Base-by-base conservation (phyloP, 2,797 vertebrate genomes). In the Sebastes alutus region DNA sequence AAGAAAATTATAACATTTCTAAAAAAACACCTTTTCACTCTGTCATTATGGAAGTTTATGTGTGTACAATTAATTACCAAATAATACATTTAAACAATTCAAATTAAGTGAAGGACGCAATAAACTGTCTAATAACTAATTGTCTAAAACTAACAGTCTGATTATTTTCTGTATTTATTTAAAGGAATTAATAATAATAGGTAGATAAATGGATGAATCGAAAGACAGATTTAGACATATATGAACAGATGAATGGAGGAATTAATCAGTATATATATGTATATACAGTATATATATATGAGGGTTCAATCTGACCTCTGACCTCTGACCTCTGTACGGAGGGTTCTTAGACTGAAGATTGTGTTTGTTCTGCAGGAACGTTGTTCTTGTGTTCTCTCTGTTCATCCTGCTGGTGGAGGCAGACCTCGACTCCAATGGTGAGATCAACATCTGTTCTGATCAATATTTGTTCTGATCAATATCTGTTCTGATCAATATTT, bases 351-450 rank as follows among this genome's bases (percentile, higher is more conserved):
- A 60, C 25, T 78, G 14, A 80, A 60, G 2, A 0, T n/a, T 84
- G 14, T 77, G 1, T 71, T n/a, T 88, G 42, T 83, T 20, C 88
- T 81, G 4, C 86, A 96, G 96, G 90, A 94, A 92, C 35, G 25
- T 93, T 74, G 69, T 95, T 71, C 78, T 96, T 77, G 78, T 95
- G 42, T 86, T 93, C 38, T 94, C 91, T 32, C 49, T 95, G 79
- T 83, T 89, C 5, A 58, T 94, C 62, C 80, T 96, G 10, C 75
- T 94, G 87, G 93, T 92, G 52, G 69, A 93, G 54, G 95, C 87
- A 61, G 95, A 95, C 84, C 85, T 91, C 2, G 92, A 95, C 59
- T 73, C 87, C 73, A 94, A 91, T 14, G 87, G 93, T 92, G 32
- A 80, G 87, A 78, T 27, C n/a, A 35, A 46, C 29, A 11, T 66